These are phyloP conservation scores for Allygus modestus DNA, from an alignment of 2,888 invertebrate species.

Conservation along the genomic window DNA sequence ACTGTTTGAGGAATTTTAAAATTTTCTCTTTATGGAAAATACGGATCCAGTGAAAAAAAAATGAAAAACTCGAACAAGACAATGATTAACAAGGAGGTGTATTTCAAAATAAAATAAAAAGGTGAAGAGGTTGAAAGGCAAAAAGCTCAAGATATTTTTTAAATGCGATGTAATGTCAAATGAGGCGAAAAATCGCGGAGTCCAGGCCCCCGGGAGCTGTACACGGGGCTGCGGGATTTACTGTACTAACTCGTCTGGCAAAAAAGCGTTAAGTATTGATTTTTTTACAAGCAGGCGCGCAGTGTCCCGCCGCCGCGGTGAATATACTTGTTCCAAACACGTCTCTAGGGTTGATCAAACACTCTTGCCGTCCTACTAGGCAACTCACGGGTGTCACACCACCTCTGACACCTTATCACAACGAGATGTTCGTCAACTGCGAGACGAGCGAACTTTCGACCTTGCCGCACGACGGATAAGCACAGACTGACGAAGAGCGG, in stretches of 20 bases:
- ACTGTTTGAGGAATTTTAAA: too few relatives aligned
- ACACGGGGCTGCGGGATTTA: background rate
- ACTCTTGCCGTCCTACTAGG: background rate
- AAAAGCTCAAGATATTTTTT: too few relatives aligned
- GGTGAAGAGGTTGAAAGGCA: too few relatives aligned
- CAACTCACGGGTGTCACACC: background rate
- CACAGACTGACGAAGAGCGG: constrained; percentile 45
- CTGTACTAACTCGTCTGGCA: constrained; percentile 48
- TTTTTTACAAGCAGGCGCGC: constrained; percentile 60
- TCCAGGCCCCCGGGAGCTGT: background rate
- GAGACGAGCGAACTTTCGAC: background rate
- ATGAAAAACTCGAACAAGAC: too few relatives aligned
- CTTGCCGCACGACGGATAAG: background rate
- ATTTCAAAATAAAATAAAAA: too few relatives aligned
- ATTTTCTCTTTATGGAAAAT: too few relatives aligned
- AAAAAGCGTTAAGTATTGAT: constrained; percentile 64
- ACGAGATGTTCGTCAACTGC: background rate
- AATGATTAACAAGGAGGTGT: too few relatives aligned
- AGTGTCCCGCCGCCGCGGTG: background rate
- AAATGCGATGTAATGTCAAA: too few relatives aligned
- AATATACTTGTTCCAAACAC: background rate
- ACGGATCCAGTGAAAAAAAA: too few relatives aligned
- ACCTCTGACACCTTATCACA: constrained; percentile 31
- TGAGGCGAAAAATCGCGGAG: too few relatives aligned
- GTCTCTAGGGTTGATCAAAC: background rate